Conservation (phyloP, 1,140 invertebrate species). For the Rhagoletis zephyria region DNA sequence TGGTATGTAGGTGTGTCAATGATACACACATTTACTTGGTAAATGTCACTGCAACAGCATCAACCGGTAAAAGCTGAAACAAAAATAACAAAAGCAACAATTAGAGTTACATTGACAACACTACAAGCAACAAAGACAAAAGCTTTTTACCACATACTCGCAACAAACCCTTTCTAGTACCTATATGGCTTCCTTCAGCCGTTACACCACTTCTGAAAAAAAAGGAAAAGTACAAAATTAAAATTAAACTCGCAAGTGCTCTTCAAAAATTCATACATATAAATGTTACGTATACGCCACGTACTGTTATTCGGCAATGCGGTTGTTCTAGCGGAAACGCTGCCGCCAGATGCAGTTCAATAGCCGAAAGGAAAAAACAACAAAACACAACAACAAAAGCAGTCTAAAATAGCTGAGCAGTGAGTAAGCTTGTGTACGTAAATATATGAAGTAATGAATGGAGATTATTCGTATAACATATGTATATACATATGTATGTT, state of each 20-base stretch:
- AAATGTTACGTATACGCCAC: constrained; percentile 25
- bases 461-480: not conserved
- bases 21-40: not conserved
- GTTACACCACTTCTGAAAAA: not conserved
- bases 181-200: not conserved
- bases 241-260: not conserved
- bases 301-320: constrained; percentile 24
- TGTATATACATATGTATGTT: not conserved
- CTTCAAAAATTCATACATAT: not conserved
- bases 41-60: constrained; percentile 5
- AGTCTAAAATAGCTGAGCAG: not conserved
- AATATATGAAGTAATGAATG: not conserved
- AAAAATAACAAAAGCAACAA: constrained; percentile 20
- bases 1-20: not conserved
- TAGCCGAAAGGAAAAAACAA: not conserved
- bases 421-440: not conserved
- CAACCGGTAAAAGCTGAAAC: not conserved
- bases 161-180: not conserved
- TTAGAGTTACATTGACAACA: constrained; percentile 31
- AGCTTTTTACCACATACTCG: not conserved
- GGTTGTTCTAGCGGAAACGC: not conserved
- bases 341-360: not conserved
- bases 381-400: not conserved
- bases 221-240: not conserved
- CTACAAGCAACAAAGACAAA: not conserved